Base-by-base conservation (phyloP, 1,140 invertebrate genomes). In the Acromyrmex heyeri region DNA sequence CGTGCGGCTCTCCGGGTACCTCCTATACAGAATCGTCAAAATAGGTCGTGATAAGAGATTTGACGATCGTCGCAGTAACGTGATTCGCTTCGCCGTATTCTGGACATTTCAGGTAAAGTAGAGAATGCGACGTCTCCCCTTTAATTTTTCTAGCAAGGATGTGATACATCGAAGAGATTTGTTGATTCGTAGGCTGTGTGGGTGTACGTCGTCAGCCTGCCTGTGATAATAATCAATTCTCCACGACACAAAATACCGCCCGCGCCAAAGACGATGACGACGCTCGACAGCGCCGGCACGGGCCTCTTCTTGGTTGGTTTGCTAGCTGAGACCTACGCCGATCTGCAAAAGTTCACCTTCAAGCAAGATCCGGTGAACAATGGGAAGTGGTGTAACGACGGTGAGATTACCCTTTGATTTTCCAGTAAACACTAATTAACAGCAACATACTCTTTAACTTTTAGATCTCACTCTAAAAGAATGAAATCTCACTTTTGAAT, bases 141-240 rank as follows among this genome's bases (percentile, higher is more conserved):
- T 21, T 21, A 7, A 10, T 57, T 12, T 57, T 21, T 8, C 2
- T n/a, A 57, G n/a, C 6, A 18, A 16, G 2, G 4, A 12, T 48
- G 1, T 7, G 67, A 82, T 55, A 72, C 61, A 72, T 67, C 65
- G 30, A 38, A 69, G 27, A 8, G 21, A 7, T 21, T 70, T 55
- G 55, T 79, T 55, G 64, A 88, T 90, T 92, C 95, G n/a, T 89
- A 99, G 97, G 98, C 98, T 61, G 95, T 99, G 61, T 99, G 98
- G 98, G 98, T 99, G n/a, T 98, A 98, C 91, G 96, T 98, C 12
- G 98, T 99, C 3, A 99, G 98, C 95, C 95, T 99, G 78, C 98
- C 98, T 34, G 98, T 99, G 18, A 98, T 99, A 65, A 98, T 99
- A 75, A 97, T 98, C 44, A 99, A 99, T 94, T 98, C 98, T 0